Percentiles rank a stretch among this genome's conserved stretches.
Conservation (phyloP, 2,888 invertebrate genomes). For the Cistogaster globosa region DNA sequence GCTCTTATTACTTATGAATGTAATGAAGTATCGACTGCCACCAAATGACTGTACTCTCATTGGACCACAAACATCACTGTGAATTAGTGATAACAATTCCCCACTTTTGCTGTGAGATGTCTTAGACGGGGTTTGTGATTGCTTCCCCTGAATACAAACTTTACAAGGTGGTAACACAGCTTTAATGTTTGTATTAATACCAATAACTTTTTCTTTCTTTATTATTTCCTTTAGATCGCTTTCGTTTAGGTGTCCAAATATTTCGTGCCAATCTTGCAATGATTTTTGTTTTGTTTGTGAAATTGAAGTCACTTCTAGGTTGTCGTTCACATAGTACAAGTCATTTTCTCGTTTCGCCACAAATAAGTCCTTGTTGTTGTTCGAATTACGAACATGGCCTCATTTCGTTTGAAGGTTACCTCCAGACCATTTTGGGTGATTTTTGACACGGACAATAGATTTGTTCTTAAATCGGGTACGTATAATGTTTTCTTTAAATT, state of each 20-base stretch:
- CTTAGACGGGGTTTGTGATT: too few relatives aligned
- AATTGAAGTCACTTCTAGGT: not conserved
- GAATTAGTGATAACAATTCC: too few relatives aligned
- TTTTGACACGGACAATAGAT: too few relatives aligned
- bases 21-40: conserved; percentile 59
- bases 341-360: conserved; percentile 18
- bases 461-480: too few relatives aligned
- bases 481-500: too few relatives aligned
- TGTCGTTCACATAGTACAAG: conserved; percentile 3
- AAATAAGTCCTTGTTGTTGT: conserved; percentile 7
- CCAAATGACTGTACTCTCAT: conserved; percentile 53
- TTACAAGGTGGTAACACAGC: conserved; percentile 41
- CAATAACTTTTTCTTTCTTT: conserved; percentile 9
- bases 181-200: not conserved
- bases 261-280: too few relatives aligned
- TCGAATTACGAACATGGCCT: conserved; percentile 19
- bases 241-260: too few relatives aligned
- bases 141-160: too few relatives aligned
- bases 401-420: too few relatives aligned
- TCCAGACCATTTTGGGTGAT: too few relatives aligned
- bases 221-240: too few relatives aligned
- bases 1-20: conserved; percentile 62
- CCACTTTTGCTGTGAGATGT: too few relatives aligned
- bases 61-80: conserved; percentile 64
- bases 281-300: not conserved